Evolutionary conservation across 1,140 invertebrate genomes (phyloP).

Genomic region (Saxidomus purpurata): DNA sequence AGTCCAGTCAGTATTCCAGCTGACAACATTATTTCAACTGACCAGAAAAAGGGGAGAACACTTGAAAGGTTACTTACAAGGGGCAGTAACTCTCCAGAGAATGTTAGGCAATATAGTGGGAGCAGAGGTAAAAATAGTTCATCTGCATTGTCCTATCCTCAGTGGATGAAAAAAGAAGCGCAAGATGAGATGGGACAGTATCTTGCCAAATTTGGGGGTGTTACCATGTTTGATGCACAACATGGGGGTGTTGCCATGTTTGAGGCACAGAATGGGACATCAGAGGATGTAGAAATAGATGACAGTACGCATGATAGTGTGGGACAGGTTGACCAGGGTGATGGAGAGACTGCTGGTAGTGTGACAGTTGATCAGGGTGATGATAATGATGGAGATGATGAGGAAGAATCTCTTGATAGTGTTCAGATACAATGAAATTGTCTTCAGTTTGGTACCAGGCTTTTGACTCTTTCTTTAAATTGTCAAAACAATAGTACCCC

Average conservation of each 20-base stretch:
- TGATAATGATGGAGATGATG: constrained; percentile 54
- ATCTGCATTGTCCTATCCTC: background rate
- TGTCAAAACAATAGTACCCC: too few species aligned
- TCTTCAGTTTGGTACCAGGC: background rate
- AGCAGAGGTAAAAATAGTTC: background rate
- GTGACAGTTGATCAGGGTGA: background rate
- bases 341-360: background rate
- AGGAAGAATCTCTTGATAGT: constrained; percentile 47
- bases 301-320: background rate
- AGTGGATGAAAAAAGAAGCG: background rate
- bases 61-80: constrained; percentile 3
- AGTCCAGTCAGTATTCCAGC: background rate
- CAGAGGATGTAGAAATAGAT: background rate
- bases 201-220: constrained; percentile 2
- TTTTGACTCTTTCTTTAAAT: too few species aligned
- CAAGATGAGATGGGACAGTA: background rate
- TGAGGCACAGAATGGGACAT: background rate
- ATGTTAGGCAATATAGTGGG: background rate
- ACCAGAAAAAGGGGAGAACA: background rate
- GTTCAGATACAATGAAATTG: background rate
- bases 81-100: background rate
- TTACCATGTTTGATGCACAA: background rate
- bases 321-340: background rate
- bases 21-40: background rate
- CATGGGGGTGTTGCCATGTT: background rate